phyloP scores from a whole-genome alignment of 2,888 invertebrate genomes.

The Lydus trimaculatus region DNA sequence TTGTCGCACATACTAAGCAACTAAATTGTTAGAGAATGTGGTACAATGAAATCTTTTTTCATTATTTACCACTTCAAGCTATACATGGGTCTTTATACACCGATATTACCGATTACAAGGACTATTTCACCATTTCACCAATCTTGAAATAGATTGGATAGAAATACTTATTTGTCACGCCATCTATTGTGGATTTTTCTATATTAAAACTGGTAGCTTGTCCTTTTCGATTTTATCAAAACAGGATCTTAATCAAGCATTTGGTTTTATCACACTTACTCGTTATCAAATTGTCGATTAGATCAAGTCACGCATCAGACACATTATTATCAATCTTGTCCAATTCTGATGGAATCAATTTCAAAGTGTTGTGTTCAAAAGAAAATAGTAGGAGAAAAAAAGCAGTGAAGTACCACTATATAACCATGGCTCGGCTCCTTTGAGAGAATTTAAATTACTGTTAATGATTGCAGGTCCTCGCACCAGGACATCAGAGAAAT shows the following conservation, averaged over 20 bases:
- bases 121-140: conserved; percentile 18
- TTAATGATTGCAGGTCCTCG: conserved; percentile 27
- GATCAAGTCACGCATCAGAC: conserved; percentile 10
- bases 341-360: conserved; percentile 18
- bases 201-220: background rate
- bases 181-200: conserved; percentile 15
- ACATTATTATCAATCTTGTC: conserved; percentile 24
- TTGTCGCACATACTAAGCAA: conserved; percentile 54
- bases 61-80: conserved; percentile 19
- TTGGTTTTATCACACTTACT: conserved; percentile 22
- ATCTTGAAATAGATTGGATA: conserved; percentile 12
- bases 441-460: conserved; percentile 33
- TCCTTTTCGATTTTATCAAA: conserved; percentile 10
- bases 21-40: conserved; percentile 51
- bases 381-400: background rate
- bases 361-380: conserved; percentile 6
- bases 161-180: background rate
- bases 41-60: conserved; percentile 48
- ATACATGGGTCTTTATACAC: conserved; percentile 24
- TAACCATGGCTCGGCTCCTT: conserved; percentile 22
- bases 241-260: conserved; percentile 26
- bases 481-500: conserved; percentile 25
- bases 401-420: background rate
- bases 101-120: conserved; percentile 8
- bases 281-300: conserved; percentile 16